These are phyloP conservation scores for Scaptomyza graminum DNA, from an alignment of 1,140 invertebrate species.

Conservation along the genomic window DNA sequence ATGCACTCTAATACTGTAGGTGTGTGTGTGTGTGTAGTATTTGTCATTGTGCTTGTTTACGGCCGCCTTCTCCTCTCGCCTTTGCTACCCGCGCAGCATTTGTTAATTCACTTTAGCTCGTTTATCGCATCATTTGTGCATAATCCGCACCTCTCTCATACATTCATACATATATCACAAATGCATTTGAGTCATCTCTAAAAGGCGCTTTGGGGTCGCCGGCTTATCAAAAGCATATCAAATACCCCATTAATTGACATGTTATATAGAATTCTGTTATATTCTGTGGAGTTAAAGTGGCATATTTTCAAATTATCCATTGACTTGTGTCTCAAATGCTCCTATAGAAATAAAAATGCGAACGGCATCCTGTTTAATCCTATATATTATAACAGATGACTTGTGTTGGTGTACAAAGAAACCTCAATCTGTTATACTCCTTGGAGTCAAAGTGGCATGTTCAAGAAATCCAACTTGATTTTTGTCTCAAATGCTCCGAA, in stretches of 20 bases:
- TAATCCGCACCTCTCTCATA: conserved; percentile 29
- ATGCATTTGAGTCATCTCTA: conserved; percentile 57
- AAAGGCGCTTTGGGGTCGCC: conserved; percentile 8
- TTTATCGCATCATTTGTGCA: conserved; percentile 75
- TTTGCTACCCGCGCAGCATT: conserved; percentile 19
- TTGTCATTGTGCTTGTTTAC: neutral
- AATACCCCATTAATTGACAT: neutral
- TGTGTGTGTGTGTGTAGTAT: conserved; percentile 14
- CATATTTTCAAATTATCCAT: conserved; percentile 33
- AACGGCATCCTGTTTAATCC: conserved; percentile 52
- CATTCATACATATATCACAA: neutral
- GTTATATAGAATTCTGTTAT: no score
- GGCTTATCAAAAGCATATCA: conserved; percentile 19
- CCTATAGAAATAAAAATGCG: conserved; percentile 33
- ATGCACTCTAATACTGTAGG: conserved; percentile 31
- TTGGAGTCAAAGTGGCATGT: conserved; percentile 65
- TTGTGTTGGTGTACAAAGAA: conserved; percentile 47
- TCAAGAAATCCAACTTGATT: neutral
- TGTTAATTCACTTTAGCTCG: conserved; percentile 59
- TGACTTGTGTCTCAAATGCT: conserved; percentile 59
- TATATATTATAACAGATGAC: conserved; percentile 47
- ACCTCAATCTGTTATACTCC: neutral
- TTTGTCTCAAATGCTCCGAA: conserved; percentile 69
- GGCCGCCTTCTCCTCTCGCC: neutral
- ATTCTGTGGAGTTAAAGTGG: conserved; percentile 53